phyloP scores from a whole-genome alignment of 2,888 invertebrate genomes.

The Dryadula phaetusa region DNA sequence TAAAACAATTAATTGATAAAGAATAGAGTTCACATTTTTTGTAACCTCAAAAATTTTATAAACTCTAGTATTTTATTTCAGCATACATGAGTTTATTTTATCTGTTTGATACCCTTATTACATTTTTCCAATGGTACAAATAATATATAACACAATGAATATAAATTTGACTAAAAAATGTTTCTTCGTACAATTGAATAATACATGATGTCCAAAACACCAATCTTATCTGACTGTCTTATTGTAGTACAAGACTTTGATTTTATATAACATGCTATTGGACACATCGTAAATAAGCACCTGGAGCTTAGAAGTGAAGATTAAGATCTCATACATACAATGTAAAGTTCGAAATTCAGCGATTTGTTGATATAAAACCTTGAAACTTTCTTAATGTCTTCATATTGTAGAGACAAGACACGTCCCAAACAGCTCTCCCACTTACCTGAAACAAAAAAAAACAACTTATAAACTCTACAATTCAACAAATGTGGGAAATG shows the following conservation, averaged over 20 bases:
- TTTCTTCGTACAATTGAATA: constrained; percentile 36
- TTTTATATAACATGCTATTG: constrained; percentile 37
- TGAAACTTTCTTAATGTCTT: constrained; percentile 21
- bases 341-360: constrained; percentile 23
- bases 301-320: constrained; percentile 12
- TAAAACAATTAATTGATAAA: no score
- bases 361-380: constrained; percentile 20
- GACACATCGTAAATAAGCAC: constrained; percentile 40
- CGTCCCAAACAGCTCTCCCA: neutral
- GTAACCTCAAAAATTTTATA: no score
- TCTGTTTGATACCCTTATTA: no score
- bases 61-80: no score
- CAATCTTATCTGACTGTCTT: constrained; percentile 32
- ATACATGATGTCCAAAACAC: constrained; percentile 26
- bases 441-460: constrained; percentile 40
- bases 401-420: constrained; percentile 16
- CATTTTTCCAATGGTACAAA: no score
- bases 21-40: no score
- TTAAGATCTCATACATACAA: constrained; percentile 7
- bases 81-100: no score
- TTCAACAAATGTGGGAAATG: constrained; percentile 15
- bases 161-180: constrained; percentile 4
- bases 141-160: neutral
- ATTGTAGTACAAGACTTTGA: constrained; percentile 35
- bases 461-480: constrained; percentile 18